Conservation (phyloP, 2,888 invertebrate genomes). For the Panzeria rudis region DNA sequence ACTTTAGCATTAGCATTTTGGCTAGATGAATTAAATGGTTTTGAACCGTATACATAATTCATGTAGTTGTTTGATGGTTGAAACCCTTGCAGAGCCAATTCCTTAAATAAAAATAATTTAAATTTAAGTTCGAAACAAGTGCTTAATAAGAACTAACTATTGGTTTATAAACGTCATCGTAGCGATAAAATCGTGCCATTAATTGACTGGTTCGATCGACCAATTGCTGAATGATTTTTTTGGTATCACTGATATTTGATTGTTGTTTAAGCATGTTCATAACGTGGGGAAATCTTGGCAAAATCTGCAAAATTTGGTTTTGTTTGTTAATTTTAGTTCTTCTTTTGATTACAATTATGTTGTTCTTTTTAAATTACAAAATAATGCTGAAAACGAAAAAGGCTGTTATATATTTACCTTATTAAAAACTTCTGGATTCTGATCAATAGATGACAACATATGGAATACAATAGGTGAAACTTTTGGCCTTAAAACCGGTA, state of each 20-base stretch:
- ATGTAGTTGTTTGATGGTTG: constrained; percentile 83
- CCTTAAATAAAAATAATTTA: constrained; percentile 69
- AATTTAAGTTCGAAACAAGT: background rate
- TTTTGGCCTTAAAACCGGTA: constrained; percentile 85
- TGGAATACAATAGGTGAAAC: constrained; percentile 87
- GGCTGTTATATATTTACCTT: constrained; percentile 82
- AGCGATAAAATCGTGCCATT: constrained; percentile 84
- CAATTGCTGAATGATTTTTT: constrained; percentile 86
- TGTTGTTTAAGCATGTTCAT: constrained; percentile 86
- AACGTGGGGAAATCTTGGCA: constrained; percentile 84
- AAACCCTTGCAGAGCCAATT: constrained; percentile 83
- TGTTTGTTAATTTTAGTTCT: background rate
- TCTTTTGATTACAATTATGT: too few relatives aligned
- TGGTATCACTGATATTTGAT: constrained; percentile 83
- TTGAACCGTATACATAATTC: constrained; percentile 78
- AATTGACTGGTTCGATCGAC: constrained; percentile 86
- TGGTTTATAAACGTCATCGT: constrained; percentile 84
- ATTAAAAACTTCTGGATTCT: constrained; percentile 86
- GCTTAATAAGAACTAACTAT: constrained; percentile 83
- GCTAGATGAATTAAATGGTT: constrained; percentile 69
- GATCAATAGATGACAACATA: constrained; percentile 86
- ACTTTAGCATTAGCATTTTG: constrained; percentile 84
- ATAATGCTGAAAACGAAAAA: too few relatives aligned
- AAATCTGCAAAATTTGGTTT: constrained; percentile 80
- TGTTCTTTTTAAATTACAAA: too few relatives aligned